Conservation (phyloP, 2,113 vertebrate species). For the Physeter macrocephalus region DNA sequence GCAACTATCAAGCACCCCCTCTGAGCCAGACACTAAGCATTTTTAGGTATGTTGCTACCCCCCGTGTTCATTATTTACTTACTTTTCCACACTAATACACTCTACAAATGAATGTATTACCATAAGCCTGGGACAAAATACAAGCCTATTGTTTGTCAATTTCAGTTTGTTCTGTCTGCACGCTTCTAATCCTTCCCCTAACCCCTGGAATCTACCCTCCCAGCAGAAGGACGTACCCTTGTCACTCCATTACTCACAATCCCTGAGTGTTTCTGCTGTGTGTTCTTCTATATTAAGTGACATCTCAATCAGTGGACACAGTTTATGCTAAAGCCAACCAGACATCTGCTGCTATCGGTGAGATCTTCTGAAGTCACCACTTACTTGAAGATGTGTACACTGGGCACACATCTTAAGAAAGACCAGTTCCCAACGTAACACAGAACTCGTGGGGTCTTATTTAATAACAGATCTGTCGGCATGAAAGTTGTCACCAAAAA, state of each 20-base stretch:
- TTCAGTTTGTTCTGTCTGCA: neutral
- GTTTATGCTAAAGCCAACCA: fast-evolving
- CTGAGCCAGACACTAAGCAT: neutral
- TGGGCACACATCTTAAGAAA: neutral
- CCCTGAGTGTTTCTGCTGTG: too few species aligned
- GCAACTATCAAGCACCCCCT: fast-evolving
- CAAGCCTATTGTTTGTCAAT: neutral
- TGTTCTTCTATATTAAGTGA: fast-evolving
- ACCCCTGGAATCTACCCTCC: neutral
- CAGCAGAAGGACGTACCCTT: fast-evolving
- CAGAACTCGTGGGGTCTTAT: fast-evolving
- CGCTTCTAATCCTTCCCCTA: neutral
- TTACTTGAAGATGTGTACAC: neutral
- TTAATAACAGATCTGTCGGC: neutral
- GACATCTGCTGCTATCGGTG: fast-evolving
- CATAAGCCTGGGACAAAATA: neutral
- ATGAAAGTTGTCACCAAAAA: neutral
- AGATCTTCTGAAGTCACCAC: neutral
- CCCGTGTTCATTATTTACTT: fast-evolving
- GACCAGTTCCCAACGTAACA: too few species aligned
- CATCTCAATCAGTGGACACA: too few species aligned
- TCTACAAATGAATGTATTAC: fast-evolving
- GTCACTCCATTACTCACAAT: fast-evolving
- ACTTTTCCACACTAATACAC: neutral
- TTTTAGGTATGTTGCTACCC: fast-evolving